Evolutionary conservation across 2,888 invertebrate species (phyloP), one percentile per base, ranked within the genome.

Genomic region (Geotrupes spiniger): DNA sequence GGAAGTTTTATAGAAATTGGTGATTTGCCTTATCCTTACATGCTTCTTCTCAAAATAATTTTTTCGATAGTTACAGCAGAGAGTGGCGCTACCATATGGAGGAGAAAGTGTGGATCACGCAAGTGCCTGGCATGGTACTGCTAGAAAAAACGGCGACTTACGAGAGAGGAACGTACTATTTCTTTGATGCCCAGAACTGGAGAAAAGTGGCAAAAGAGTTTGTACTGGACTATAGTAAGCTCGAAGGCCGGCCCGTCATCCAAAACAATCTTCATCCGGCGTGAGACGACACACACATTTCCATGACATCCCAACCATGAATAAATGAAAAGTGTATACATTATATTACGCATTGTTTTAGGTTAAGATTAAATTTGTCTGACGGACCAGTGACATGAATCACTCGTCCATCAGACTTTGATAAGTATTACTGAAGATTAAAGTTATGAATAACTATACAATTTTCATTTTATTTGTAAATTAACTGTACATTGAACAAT

Each of bases 41-140:
- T n/a, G n/a, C n/a, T n/a, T 8, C 17, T 21, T 38, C 39, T 14
- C 39, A 38, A n/a, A 21, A 21, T 21, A 41, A 42, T 38, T 52
- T 51, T 36, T 39, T 53, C 46, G 56, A 59, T 63, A 97, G 97
- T 75, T 97, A 97, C 76, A 92, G 86, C 76, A 85, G 99, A 71
- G 98, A 99, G 72, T 99, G 99, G 99, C 86, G 99, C 78, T 99
- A 95, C 81, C 98, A 99, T 76, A 97, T 89, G 81, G 95, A 96
- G 73, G 98, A 99, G 74, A 92, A 95, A 75, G 93, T 98, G 68
- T 97, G 97, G 97, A 94, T 97, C 74, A 97, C 96, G 65, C 89
- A 96, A 76, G 94, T 94, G 14, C 95, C 95, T 60, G 95, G 95
- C 63, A 87, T 94, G 81, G 87, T 90, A 62, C 88, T 93, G 70